Evolutionary conservation across 1,140 invertebrate species (phyloP), one percentile per base, ranked within the genome.

Genomic region (Drosophila chauvacae): DNA sequence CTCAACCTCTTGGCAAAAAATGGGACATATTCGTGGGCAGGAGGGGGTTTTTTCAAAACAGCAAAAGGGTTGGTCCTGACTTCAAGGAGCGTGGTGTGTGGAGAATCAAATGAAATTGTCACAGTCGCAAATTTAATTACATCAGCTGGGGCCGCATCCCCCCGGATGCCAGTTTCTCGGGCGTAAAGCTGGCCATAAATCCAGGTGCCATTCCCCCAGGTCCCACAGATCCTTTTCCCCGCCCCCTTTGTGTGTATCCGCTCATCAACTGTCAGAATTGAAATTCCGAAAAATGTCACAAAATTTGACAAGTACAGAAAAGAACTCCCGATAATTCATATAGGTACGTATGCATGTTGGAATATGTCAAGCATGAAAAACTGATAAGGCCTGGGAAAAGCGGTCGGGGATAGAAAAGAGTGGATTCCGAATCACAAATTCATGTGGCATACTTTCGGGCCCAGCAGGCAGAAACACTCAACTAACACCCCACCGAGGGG

Each of bases 121-220:
- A 86, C 86, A 81, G 62, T 59, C 60, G 50, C 66, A 81, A 87
- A 91, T 91, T 91, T 91, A 91, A 91, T 91, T 91, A 91, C 86
- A 77, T 72, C 63, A 68, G 56, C 64, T 56, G 48, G 39, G 30
- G 47, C 44, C 13, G 18, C 64, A 39, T 42, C 28, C 35, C 59
- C 59, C 45, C 47, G 23, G 60, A 64, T 44, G 47, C 30, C 13
- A 33, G 37, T 20, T 37, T 6, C 23, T 18, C 3, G 4, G 14
- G 26, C 50, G 60, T 72, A 72, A 73, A 72, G 70, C 55, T 60
- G 35, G 7, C 45, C 68, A 60, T 60, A 60, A 44, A 60, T 60
- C 58, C 68, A 72, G 70, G 55, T 72, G 44, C 35, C 53, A 30
- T 33, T 56, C 33, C 28, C 45, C 45, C 16, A 11, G 20, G 35